Conservation (phyloP, 2,888 invertebrate species). For the Drosophila mimetica region DNA sequence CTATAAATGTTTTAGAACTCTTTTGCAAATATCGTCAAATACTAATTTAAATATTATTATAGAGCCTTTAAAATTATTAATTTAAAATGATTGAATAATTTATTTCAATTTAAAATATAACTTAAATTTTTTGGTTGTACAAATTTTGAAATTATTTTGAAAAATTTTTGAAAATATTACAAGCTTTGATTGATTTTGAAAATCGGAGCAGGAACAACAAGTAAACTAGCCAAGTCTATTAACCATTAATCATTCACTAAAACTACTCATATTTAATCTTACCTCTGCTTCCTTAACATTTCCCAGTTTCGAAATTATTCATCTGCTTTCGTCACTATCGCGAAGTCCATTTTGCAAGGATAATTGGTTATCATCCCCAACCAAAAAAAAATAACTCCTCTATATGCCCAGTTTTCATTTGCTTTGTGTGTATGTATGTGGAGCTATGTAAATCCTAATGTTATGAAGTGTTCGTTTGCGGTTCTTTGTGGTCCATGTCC, state of each 20-base stretch:
- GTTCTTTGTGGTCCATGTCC: constrained; percentile 55
- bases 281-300: neutral
- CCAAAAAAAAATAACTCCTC: neutral
- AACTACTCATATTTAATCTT: neutral
- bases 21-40: no score
- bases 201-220: neutral
- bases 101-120: no score
- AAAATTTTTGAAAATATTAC: neutral
- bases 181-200: neutral
- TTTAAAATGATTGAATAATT: no score
- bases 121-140: no score
- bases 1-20: neutral
- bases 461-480: constrained; percentile 71
- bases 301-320: neutral
- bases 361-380: neutral
- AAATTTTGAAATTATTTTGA: no score
- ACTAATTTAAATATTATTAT: no score
- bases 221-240: neutral
- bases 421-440: constrained; percentile 25
- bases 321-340: neutral
- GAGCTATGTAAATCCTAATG: constrained; percentile 38
- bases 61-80: no score
- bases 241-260: constrained; percentile 1
- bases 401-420: constrained; percentile 1
- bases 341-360: constrained; percentile 9